These are phyloP conservation scores for Urocyon cinereoargenteus DNA, from an alignment of 2,797 vertebrate species.

Conservation along the genomic window DNA sequence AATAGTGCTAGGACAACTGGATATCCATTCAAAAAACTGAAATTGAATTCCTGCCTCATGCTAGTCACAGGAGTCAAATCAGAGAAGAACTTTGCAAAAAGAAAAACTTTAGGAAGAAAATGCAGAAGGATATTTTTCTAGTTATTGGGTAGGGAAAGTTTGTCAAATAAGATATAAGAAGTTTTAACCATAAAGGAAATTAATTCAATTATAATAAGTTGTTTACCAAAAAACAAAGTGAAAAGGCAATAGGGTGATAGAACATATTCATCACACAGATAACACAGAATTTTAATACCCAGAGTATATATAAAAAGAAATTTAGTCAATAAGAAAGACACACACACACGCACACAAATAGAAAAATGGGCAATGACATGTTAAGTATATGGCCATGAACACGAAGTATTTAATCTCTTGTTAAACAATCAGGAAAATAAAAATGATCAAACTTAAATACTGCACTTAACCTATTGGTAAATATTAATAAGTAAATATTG, in stretches of 20 bases:
- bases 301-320: not conserved
- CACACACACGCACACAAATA: not conserved
- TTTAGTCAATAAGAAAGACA: not conserved
- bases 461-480: not conserved
- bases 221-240: not conserved
- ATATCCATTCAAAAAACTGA: not conserved
- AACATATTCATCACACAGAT: not conserved
- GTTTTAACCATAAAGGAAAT: not conserved
- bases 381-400: not conserved
- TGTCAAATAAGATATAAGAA: not conserved
- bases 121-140: not conserved
- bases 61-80: not conserved
- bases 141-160: not conserved
- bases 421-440: not conserved
- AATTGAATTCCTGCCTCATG: not conserved
- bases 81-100: conserved; percentile 5
- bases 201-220: not conserved
- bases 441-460: not conserved
- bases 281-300: not conserved
- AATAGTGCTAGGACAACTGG: not conserved
- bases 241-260: not conserved
- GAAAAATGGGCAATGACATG: not conserved
- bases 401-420: not conserved
- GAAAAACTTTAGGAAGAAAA: conserved; percentile 12
- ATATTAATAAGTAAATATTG: not conserved